A percentile compares a stretch with the other conserved stretches of the same genome.
These are phyloP conservation scores for Nephrotoma flavescens DNA, from an alignment of 2,888 invertebrate genomes.

Conservation along the genomic window DNA sequence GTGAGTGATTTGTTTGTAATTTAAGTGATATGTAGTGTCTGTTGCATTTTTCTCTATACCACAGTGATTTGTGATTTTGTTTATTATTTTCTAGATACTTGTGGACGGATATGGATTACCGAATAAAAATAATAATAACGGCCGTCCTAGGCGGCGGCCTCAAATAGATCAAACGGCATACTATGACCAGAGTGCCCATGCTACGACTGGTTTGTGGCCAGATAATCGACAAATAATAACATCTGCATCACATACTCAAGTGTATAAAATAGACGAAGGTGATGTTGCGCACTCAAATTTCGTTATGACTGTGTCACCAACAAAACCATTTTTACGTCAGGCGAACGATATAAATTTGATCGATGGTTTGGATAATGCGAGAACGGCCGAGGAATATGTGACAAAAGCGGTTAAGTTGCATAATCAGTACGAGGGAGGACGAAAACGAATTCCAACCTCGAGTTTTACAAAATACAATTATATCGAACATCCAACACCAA, in stretches of 20 bases:
- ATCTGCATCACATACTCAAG: background rate
- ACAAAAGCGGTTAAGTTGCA: conserved; percentile 28
- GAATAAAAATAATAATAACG: background rate
- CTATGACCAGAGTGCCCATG: background rate
- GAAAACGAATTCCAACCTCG: conserved; percentile 1
- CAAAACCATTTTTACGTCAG: background rate
- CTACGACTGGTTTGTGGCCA: background rate
- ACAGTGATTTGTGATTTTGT: background rate
- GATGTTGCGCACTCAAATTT: conserved; percentile 1
- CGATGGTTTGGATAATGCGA: conserved; percentile 16
- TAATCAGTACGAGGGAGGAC: conserved; percentile 1
- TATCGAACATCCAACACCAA: background rate
- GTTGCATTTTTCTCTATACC: too few relatives aligned
- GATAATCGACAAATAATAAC: background rate
- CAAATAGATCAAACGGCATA: background rate
- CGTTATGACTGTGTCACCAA: background rate
- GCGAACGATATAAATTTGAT: background rate
- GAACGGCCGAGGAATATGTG: conserved; percentile 30
- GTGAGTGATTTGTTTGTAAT: background rate
- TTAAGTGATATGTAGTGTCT: background rate
- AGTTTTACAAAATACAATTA: conserved; percentile 10
- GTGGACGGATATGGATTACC: background rate
- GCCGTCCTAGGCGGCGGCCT: background rate
- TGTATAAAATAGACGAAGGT: background rate
- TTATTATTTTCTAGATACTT: background rate